Percentiles rank a stretch among this genome's conserved stretches.
These are phyloP conservation scores for Illadopsis cleaveri DNA, from an alignment of 2,113 vertebrate genomes.

Conservation along the genomic window DNA sequence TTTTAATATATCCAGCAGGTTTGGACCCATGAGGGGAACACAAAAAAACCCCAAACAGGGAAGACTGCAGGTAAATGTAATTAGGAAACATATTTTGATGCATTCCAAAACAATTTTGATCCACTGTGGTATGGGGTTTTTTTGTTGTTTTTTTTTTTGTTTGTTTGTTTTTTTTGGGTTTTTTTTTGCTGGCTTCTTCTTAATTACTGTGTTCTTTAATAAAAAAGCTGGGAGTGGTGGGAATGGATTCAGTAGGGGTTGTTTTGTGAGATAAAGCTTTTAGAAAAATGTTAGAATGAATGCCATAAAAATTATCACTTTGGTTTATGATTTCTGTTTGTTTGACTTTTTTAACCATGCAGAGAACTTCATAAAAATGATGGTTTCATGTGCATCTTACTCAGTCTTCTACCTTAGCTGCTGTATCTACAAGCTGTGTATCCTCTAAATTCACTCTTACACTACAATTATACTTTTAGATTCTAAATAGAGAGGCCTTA, in stretches of 20 bases:
- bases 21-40: neutral
- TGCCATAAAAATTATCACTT: neutral
- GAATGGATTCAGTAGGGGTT: rapidly evolving
- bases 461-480: neutral
- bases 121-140: no score
- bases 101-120: neutral
- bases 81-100: neutral
- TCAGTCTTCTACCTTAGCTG: neutral
- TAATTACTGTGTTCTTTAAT: neutral
- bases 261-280: neutral
- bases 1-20: neutral
- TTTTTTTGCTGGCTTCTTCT: neutral
- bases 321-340: neutral
- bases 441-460: neutral
- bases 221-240: neutral
- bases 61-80: neutral
- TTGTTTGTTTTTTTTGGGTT: neutral
- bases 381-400: neutral
- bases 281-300: neutral
- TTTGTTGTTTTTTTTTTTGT: neutral
- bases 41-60: neutral
- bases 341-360: neutral
- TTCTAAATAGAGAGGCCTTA: neutral
- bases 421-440: neutral
- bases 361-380: neutral